These are phyloP conservation scores for Poeciliopsis infans DNA, from an alignment of 2,797 vertebrate species.

Conservation along the genomic window DNA sequence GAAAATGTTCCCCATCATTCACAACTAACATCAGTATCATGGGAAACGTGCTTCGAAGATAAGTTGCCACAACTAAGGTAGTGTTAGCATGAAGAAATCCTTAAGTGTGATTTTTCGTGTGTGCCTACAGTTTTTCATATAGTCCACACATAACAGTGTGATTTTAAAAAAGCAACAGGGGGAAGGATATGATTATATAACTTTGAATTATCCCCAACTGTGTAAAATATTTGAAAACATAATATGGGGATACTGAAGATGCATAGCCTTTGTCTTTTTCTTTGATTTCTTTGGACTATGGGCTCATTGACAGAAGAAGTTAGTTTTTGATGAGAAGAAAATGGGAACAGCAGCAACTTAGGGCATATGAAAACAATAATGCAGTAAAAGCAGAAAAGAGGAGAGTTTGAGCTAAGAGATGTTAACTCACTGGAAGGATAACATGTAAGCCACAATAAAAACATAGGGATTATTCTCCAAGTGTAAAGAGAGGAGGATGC, in stretches of 20 bases:
- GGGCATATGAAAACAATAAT: not conserved
- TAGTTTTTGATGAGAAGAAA: not conserved
- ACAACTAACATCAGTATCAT: not conserved
- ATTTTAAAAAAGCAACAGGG: constrained; percentile 13
- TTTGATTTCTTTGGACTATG: not conserved
- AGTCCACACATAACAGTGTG: constrained; percentile 6
- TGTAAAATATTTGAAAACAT: not conserved
- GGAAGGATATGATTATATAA: constrained; percentile 11
- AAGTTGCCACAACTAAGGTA: constrained; percentile 37
- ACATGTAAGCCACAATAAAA: not conserved
- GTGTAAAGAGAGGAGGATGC: not conserved
- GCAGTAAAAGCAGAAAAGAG: not conserved
- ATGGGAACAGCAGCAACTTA: not conserved
- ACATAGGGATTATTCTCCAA: not conserved
- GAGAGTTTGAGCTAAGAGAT: not conserved
- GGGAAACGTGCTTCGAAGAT: constrained; percentile 21
- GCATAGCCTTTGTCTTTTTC: not conserved
- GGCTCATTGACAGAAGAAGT: not conserved
- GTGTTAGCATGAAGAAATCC: constrained; percentile 31
- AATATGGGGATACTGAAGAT: not conserved
- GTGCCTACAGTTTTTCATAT: constrained; percentile 34
- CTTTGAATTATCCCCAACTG: not conserved
- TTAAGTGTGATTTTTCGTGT: constrained; percentile 26
- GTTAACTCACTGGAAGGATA: not conserved
- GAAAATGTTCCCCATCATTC: not conserved